Base-by-base conservation (phyloP, 2,888 invertebrate genomes). In the Eristalis tenax region DNA sequence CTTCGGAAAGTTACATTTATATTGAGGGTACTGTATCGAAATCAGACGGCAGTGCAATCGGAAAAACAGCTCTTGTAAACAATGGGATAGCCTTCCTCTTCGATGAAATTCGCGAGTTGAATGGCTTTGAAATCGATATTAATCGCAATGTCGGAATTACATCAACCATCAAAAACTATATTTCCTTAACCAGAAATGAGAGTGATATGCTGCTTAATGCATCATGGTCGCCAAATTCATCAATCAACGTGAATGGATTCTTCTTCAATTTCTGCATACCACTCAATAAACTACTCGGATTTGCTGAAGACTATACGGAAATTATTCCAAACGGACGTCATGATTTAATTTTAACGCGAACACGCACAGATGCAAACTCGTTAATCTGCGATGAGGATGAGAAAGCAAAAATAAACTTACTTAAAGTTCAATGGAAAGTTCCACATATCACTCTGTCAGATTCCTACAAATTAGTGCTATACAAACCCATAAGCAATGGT, bases 1-100 rank as follows among this genome's bases (percentile, higher is more conserved):
- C 90, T 22, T 89, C 88, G 28, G 83, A 89, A 65, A 91, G 90
- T 89, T 90, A 88, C 63, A 26, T 89, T 64, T 87, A 89, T 70
- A 82, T 89, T 61, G 89, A 90, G 68, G 89, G 88, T 8, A 84
- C 32, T 88, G 57, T 89, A 64, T 63, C 83, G 18, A 74, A 77
- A 78, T 15, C 32, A 59, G 82, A 71, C 73, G 81, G 71, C 89
- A 85, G 77, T 82, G 71, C 64, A 75, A 75, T 40, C 15, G 40
- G 13, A 40, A 40, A 40, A 40, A 40, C 40, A 40, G 40, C 40
- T 13, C 57, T 57, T 22, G 57, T 59, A 5, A 35, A 59, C 13
- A 59, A 15, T 40, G 11, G 40, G 32, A 32, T 40, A 40, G 40
- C 40, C 11, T 40, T 40, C 13, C 40, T 15, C 11, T 40, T 13